phyloP scores from a whole-genome alignment of 2,797 vertebrate species.

The Garrulus glandarius region DNA sequence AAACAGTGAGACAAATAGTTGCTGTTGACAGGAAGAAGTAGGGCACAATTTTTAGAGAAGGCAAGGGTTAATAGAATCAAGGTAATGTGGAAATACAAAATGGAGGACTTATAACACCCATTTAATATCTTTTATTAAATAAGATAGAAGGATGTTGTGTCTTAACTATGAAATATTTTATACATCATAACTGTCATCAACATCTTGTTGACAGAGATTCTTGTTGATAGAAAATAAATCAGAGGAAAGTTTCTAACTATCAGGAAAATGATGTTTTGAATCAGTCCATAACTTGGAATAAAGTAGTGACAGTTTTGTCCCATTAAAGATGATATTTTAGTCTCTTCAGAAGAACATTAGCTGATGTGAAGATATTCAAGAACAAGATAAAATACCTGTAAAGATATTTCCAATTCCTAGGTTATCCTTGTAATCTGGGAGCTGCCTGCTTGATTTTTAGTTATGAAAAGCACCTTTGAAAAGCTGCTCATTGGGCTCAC shows the following conservation, averaged over 20 bases:
- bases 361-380: not conserved
- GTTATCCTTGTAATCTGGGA: not conserved
- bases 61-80: not conserved
- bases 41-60: not conserved
- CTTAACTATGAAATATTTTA: not conserved
- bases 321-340: not conserved
- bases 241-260: not conserved
- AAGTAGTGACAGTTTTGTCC: not conserved
- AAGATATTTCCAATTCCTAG: not conserved
- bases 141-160: not conserved
- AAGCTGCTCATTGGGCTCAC: not conserved
- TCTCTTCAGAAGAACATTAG: not conserved
- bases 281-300: not conserved
- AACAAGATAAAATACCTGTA: not conserved
- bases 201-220: not conserved
- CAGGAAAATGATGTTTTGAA: not conserved
- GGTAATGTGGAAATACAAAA: not conserved
- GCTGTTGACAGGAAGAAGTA: not conserved
- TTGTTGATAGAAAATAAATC: not conserved
- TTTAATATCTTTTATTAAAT: not conserved
- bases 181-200: not conserved
- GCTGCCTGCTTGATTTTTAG: not conserved
- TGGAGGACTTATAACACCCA: not conserved
- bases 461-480: not conserved
- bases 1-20: not conserved